phyloP scores from a whole-genome alignment of 2,888 invertebrate species.

The Glyphotaelius pellucidus region DNA sequence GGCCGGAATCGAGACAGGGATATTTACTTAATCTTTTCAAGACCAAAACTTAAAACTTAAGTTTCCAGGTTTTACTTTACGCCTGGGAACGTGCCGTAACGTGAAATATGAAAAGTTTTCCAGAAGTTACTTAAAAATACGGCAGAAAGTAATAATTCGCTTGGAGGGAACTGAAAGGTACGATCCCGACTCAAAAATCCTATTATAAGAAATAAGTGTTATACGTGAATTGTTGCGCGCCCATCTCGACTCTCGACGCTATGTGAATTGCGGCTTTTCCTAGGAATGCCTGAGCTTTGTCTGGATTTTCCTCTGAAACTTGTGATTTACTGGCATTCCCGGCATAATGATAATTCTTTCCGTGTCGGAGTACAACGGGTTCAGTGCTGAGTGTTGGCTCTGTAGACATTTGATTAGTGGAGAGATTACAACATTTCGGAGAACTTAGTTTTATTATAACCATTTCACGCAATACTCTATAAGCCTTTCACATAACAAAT shows the following conservation, averaged over 20 bases:
- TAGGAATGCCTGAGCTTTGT: not conserved
- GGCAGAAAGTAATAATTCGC: not conserved
- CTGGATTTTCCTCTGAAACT: not conserved
- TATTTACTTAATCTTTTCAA: slow-evolving; percentile 33
- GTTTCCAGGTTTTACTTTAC: not conserved
- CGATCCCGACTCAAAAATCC: too few relatives aligned
- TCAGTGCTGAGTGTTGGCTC: not conserved
- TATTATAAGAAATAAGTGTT: too few relatives aligned
- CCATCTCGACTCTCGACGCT: not conserved
- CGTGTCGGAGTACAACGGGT: not conserved
- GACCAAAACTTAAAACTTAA: slow-evolving; percentile 12
- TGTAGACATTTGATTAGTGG: not conserved
- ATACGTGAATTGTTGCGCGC: not conserved
- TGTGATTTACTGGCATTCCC: not conserved
- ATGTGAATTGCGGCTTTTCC: not conserved
- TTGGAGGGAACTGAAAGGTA: not conserved
- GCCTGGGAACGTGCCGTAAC: not conserved
- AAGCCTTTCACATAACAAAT: not conserved
- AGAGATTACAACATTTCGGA: not conserved
- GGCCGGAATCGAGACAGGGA: not conserved
- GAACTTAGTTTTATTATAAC: not conserved
- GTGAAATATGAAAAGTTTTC: slow-evolving; percentile 37
- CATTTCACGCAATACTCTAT: too few relatives aligned
- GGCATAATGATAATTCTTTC: not conserved
- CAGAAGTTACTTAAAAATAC: not conserved